These are phyloP conservation scores for Listronotus oregonensis DNA, from an alignment of 1,140 invertebrate species.

Conservation along the genomic window DNA sequence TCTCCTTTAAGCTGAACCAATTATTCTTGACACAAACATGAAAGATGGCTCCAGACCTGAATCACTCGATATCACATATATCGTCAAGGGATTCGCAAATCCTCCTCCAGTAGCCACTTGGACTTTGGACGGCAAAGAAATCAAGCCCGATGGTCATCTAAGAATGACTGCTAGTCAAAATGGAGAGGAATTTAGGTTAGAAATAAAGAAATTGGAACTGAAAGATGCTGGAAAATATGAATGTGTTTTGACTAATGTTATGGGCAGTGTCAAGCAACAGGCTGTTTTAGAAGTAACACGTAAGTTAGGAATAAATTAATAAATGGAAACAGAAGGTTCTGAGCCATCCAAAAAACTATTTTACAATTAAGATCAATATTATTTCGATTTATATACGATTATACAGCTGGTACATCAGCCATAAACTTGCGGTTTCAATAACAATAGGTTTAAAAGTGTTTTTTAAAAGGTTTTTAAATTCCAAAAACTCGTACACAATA, in stretches of 20 bases:
- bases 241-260: constrained; percentile 73
- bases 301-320: constrained; percentile 56
- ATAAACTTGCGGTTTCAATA: no score
- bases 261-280: constrained; percentile 73
- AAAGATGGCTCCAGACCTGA: constrained; percentile 76
- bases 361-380: no score
- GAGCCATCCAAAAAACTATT: no score
- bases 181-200: constrained; percentile 74
- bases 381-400: no score
- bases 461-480: no score
- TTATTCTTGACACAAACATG: constrained; percentile 72
- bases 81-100: constrained; percentile 71
- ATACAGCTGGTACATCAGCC: no score
- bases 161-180: constrained; percentile 67
- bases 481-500: no score
- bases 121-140: constrained; percentile 65
- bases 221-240: constrained; percentile 79
- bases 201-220: constrained; percentile 69
- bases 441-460: no score
- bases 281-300: constrained; percentile 73
- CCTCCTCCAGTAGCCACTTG: constrained; percentile 79
- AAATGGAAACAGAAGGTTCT: no score
- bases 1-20: constrained; percentile 67
- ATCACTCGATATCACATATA: constrained; percentile 73
- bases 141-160: constrained; percentile 43